Conservation (phyloP, 2,888 invertebrate genomes). For the Chalcosyrphus nemorum region DNA sequence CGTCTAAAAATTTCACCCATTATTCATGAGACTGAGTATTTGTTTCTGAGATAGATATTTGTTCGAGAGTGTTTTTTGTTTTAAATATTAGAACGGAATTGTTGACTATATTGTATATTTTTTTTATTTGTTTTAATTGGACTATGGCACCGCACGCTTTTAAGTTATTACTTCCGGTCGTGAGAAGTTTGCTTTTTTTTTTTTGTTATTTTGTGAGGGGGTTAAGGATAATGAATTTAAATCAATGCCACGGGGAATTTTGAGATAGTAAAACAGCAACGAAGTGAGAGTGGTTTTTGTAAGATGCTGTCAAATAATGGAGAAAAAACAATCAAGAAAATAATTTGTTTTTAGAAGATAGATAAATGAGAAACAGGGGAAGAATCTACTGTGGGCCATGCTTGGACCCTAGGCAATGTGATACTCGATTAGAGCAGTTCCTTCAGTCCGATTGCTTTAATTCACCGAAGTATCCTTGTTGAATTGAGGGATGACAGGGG, state of each 20-base stretch:
- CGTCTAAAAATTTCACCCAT: not conserved
- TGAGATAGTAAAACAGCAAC: not conserved
- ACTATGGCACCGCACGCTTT: not conserved
- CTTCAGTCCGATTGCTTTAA: too few species aligned
- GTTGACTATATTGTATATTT: too few species aligned
- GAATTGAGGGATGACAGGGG: too few species aligned
- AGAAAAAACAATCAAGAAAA: not conserved
- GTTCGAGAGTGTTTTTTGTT: not conserved
- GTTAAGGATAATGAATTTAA: not conserved
- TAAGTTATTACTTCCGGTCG: conserved; percentile 2
- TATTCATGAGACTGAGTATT: too few species aligned
- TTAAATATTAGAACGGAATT: not conserved
- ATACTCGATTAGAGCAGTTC: too few species aligned
- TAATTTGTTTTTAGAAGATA: not conserved
- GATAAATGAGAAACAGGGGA: too few species aligned
- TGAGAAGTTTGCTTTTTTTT: not conserved
- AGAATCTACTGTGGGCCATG: too few species aligned
- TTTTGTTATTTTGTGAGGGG: not conserved
- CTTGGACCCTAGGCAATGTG: too few species aligned
- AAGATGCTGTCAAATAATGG: not conserved
- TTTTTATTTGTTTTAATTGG: not conserved
- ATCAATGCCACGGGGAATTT: not conserved
- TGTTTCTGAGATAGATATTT: not conserved
- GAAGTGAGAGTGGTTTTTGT: not conserved
- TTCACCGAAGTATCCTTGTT: too few species aligned